A percentile compares a stretch with the other conserved stretches of the same genome.
phyloP scores from a whole-genome alignment of 2,888 invertebrate genomes.

The Leucophenga maculata region DNA sequence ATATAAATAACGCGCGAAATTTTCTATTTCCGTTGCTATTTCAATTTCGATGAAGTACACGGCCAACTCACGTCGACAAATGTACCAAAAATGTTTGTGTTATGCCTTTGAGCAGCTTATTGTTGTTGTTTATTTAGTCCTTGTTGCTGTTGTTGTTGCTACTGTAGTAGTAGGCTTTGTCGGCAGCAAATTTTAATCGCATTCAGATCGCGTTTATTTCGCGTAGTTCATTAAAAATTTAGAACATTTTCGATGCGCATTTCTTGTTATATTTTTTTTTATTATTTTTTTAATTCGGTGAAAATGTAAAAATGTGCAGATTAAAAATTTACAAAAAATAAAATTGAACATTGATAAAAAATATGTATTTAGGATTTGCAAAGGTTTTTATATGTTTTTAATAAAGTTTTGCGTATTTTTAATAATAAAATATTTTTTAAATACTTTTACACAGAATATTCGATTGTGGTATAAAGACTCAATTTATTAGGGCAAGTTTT shows the following conservation, averaged over 20 bases:
- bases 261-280: background rate
- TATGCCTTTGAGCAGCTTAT: too few relatives aligned
- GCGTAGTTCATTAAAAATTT: slow-evolving; percentile 3
- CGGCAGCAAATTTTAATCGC: background rate
- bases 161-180: background rate
- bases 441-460: too few relatives aligned
- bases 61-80: background rate
- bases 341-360: too few relatives aligned
- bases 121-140: background rate
- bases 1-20: too few relatives aligned
- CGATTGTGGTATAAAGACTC: too few relatives aligned
- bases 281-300: background rate
- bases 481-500: too few relatives aligned
- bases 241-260: background rate
- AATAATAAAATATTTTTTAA: too few relatives aligned
- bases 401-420: too few relatives aligned
- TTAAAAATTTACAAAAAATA: too few relatives aligned
- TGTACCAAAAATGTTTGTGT: background rate
- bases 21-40: too few relatives aligned
- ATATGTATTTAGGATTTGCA: too few relatives aligned
- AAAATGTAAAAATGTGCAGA: background rate
- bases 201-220: background rate
- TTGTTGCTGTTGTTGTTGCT: background rate
- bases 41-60: background rate
- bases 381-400: too few relatives aligned